Evolutionary conservation across 2,113 vertebrate genomes (phyloP).

Genomic region (Trogon surrucura): DNA sequence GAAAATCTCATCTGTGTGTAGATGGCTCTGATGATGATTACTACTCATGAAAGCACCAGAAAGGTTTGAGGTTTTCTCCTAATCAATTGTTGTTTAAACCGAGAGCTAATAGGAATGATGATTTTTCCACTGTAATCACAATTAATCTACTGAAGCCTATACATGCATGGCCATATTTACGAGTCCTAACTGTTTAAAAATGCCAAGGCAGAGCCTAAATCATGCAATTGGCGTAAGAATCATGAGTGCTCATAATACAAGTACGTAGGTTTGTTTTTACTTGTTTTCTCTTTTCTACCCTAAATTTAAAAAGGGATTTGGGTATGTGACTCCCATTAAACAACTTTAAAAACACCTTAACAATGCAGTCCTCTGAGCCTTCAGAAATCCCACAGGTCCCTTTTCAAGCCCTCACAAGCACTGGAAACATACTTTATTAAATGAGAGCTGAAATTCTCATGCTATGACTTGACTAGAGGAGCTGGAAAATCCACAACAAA

Average conservation of each 20-base stretch:
- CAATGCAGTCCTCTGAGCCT: neutral
- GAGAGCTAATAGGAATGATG: neutral
- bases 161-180: neutral
- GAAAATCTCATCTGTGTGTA: neutral
- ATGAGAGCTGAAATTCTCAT: slow-evolving; percentile 26
- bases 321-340: slow-evolving; percentile 10
- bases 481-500: slow-evolving; percentile 3
- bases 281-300: slow-evolving; percentile 22
- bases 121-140: neutral
- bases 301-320: slow-evolving; percentile 37
- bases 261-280: neutral
- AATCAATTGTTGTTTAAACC: neutral
- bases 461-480: neutral
- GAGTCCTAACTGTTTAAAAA: neutral
- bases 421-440: slow-evolving; percentile 2
- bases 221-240: neutral
- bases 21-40: neutral
- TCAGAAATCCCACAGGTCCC: neutral
- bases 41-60: neutral
- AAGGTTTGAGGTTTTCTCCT: neutral
- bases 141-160: neutral
- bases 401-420: neutral
- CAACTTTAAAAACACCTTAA: slow-evolving; percentile 2
- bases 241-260: neutral
- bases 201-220: neutral